A percentile compares a stretch with the other conserved stretches of the same genome.
Evolutionary conservation across 2,888 invertebrate species (phyloP).

Genomic region (Argyresthia albistria): DNA sequence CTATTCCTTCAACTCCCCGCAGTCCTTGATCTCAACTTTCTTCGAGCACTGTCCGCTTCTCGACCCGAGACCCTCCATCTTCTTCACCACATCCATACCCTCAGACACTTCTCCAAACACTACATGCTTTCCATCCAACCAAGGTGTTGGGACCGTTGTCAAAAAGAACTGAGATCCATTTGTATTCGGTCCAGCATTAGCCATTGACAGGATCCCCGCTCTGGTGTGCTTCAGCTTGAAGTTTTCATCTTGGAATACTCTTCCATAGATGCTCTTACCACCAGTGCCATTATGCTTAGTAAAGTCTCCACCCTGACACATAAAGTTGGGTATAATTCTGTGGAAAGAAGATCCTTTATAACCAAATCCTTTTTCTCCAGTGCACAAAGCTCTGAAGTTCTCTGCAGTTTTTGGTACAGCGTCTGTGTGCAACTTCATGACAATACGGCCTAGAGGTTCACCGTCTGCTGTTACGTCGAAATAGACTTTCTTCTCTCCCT

Average conservation of each 20-base stretch:
- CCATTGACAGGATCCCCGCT: conserved; percentile 88
- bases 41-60: conserved; percentile 84
- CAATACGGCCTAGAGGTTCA: conserved; percentile 79
- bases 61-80: conserved; percentile 80
- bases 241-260: conserved; percentile 89
- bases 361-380: conserved; percentile 88
- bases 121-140: conserved; percentile 91
- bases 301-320: conserved; percentile 92
- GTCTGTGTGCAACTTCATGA: conserved; percentile 86
- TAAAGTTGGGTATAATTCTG: conserved; percentile 86
- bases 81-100: conserved; percentile 88
- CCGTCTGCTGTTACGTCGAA: conserved; percentile 86
- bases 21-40: conserved; percentile 79
- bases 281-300: conserved; percentile 87
- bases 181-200: conserved; percentile 89
- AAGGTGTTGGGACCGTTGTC: conserved; percentile 86
- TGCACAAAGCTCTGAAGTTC: conserved; percentile 93
- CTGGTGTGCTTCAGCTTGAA: conserved; percentile 88
- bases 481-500: conserved; percentile 61
- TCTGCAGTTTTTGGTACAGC: conserved; percentile 90
- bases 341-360: conserved; percentile 89
- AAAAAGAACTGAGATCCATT: conserved; percentile 95
- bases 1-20: conserved; percentile 74
- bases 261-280: conserved; percentile 92
- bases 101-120: conserved; percentile 88